phyloP scores from a whole-genome alignment of 2,888 invertebrate genomes.

The Serrognathus titanus region DNA sequence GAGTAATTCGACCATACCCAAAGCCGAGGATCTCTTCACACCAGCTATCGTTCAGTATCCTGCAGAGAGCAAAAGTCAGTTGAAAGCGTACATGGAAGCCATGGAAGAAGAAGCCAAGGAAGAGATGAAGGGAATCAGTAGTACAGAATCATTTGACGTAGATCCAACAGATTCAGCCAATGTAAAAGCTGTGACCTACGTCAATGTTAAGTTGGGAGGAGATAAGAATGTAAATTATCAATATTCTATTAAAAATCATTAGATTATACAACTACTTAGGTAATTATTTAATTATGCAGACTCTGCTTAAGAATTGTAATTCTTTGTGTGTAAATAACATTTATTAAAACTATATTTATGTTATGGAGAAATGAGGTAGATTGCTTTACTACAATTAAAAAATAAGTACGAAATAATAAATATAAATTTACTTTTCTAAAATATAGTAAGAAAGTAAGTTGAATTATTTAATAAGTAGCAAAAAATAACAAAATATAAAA shows the following conservation, averaged over 20 bases:
- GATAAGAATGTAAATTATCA: conserved; percentile 24
- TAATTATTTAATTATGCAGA: no score
- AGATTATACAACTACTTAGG: no score
- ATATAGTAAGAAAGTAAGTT: no score
- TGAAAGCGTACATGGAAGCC: conserved; percentile 27
- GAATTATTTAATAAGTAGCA: no score
- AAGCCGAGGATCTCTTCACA: conserved; percentile 13
- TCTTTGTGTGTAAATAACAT: no score
- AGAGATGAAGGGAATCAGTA: background rate
- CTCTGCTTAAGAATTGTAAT: no score
- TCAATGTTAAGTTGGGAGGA: conserved; percentile 22
- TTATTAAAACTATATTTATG: no score
- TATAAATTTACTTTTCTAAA: no score
- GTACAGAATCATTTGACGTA: background rate
- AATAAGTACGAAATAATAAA: no score
- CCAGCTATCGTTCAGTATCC: conserved; percentile 16
- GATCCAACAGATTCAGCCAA: background rate
- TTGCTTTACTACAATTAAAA: no score
- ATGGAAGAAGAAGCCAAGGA: conserved; percentile 21
- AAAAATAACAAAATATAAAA: no score
- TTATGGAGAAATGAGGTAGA: no score
- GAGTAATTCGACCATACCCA: conserved; percentile 1
- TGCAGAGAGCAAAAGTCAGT: conserved; percentile 23
- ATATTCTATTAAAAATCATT: conserved; percentile 7
- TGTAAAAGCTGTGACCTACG: conserved; percentile 18